Evolutionary conservation across 2,888 invertebrate species (phyloP).

Genomic region (Brachypalpus laphriformis): DNA sequence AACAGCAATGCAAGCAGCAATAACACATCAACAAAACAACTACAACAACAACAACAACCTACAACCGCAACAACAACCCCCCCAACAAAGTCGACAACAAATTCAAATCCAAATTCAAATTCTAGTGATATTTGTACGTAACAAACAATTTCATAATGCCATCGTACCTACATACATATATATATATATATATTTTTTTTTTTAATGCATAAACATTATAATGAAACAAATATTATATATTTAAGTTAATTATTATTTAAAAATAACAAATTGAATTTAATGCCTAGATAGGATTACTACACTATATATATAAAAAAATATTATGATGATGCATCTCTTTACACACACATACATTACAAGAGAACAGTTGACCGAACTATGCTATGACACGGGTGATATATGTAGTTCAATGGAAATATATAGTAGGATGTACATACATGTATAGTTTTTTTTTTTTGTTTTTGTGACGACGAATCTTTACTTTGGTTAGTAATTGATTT

Average conservation of each 20-base stretch:
- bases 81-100: conserved; percentile 40
- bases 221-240: conserved; percentile 50
- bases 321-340: conserved; percentile 35
- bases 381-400: background rate
- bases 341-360: background rate
- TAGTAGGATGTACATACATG: background rate
- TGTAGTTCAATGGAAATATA: conserved; percentile 10
- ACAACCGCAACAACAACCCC: conserved; percentile 43
- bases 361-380: conserved; percentile 10
- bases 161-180: conserved; percentile 75
- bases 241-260: conserved; percentile 60
- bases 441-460: background rate
- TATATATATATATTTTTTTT: conserved; percentile 63
- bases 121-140: conserved; percentile 80
- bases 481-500: background rate
- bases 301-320: conserved; percentile 9
- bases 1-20: conserved; percentile 25
- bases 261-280: conserved; percentile 45
- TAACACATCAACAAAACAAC: conserved; percentile 15
- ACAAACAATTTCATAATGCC: conserved; percentile 75
- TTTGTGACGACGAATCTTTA: background rate
- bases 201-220: conserved; percentile 19
- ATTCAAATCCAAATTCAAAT: conserved; percentile 76
- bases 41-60: conserved; percentile 42
- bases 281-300: conserved; percentile 46